Evolutionary conservation across 2,888 invertebrate genomes (phyloP).

Genomic region (Drosophila paramelanica): DNA sequence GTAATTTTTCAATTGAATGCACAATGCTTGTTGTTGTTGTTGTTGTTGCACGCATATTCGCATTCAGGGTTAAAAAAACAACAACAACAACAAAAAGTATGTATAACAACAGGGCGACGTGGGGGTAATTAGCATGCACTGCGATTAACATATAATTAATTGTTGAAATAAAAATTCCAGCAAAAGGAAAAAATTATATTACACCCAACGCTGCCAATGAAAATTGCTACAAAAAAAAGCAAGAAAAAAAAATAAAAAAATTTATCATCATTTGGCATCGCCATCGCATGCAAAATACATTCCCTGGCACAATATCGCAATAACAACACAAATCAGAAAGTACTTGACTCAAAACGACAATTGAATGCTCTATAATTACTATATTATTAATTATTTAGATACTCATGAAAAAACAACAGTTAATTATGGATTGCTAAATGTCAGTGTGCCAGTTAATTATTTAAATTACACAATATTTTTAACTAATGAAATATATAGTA

Average conservation of each 20-base stretch:
- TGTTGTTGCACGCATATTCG: slow-evolving; percentile 72
- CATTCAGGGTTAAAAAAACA: slow-evolving; percentile 72
- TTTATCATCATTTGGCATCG: slow-evolving; percentile 73
- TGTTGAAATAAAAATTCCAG: slow-evolving; percentile 59
- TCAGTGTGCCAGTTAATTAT: no score
- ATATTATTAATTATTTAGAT: no score
- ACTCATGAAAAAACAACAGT: no score
- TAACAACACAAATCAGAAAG: slow-evolving; percentile 28
- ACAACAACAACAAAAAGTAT: slow-evolving; percentile 22
- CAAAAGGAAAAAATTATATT: slow-evolving; percentile 37
- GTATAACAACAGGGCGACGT: slow-evolving; percentile 24
- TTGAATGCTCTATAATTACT: slow-evolving; percentile 16
- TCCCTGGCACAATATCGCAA: slow-evolving; percentile 46
- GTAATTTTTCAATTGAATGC: slow-evolving; percentile 82
- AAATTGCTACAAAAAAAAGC: slow-evolving; percentile 55
- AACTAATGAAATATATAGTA: no score
- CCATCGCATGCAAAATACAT: slow-evolving; percentile 79
- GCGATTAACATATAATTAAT: slow-evolving; percentile 82
- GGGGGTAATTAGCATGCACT: slow-evolving; percentile 79
- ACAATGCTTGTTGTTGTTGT: slow-evolving; percentile 49
- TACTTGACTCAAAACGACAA: neutral
- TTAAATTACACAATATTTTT: no score
- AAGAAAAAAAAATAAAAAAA: slow-evolving; percentile 37
- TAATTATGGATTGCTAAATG: no score
- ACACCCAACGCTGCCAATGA: slow-evolving; percentile 24